Conservation (phyloP, 2,888 invertebrate species). For the Drosophila neotestacea region DNA sequence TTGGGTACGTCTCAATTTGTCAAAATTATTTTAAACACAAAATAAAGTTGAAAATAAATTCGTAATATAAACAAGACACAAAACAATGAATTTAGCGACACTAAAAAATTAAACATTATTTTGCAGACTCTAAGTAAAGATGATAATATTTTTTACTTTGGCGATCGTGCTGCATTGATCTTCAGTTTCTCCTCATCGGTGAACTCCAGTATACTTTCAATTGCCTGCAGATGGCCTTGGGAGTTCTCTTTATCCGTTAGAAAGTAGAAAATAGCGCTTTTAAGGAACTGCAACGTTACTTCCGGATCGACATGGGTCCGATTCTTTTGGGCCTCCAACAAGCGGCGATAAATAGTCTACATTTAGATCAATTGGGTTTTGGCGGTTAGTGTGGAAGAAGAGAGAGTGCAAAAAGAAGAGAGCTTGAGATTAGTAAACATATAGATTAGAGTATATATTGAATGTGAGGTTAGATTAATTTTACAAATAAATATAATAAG, state of each 20-base stretch:
- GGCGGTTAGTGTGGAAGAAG: constrained; percentile 41
- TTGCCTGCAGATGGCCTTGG: constrained; percentile 93
- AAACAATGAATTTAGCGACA: constrained; percentile 70
- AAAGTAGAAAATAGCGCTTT: constrained; percentile 97
- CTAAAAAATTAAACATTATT: constrained; percentile 72
- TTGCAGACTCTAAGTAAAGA: constrained; percentile 39
- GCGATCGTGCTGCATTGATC: constrained; percentile 90
- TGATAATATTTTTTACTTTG: constrained; percentile 75
- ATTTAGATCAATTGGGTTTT: constrained; percentile 14
- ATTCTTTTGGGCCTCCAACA: constrained; percentile 91
- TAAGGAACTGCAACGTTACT: constrained; percentile 95
- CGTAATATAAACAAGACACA: constrained; percentile 47
- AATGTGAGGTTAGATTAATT: constrained; percentile 50
- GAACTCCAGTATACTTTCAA: constrained; percentile 96
- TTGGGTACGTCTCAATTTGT: constrained; percentile 54
- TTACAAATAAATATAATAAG: constrained; percentile 24
- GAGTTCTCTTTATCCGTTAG: constrained; percentile 95
- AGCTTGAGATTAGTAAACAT: constrained; percentile 47
- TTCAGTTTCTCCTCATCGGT: constrained; percentile 92
- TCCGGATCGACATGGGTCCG: constrained; percentile 94
- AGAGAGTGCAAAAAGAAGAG: constrained; percentile 56
- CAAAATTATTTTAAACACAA: constrained; percentile 80
- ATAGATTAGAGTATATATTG: constrained; percentile 12
- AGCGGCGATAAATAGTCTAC: constrained; percentile 94
- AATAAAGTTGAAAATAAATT: constrained; percentile 81